These are phyloP conservation scores for Pluvialis apricaria DNA, from an alignment of 2,113 vertebrate genomes.

Conservation along the genomic window DNA sequence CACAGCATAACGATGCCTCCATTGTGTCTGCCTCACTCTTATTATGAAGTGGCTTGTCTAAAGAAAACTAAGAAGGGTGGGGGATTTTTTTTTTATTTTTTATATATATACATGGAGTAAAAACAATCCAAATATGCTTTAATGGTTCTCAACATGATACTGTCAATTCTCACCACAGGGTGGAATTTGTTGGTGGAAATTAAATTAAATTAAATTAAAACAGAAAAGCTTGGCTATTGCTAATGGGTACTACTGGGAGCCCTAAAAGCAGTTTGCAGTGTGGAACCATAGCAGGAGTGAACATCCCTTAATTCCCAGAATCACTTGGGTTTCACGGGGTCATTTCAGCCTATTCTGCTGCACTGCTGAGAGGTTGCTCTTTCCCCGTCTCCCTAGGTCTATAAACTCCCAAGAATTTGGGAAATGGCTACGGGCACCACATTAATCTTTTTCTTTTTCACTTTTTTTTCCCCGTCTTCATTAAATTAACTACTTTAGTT, in stretches of 20 bases:
- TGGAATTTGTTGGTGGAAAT: conserved; percentile 56
- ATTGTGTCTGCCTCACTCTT: conserved; percentile 26
- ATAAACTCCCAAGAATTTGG: conserved; percentile 33
- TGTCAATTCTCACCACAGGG: conserved; percentile 56
- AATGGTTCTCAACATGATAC: conserved; percentile 51
- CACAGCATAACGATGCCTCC: background rate
- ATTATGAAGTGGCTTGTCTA: conserved; percentile 18
- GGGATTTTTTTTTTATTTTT: background rate
- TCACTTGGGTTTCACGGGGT: background rate
- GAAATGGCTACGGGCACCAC: background rate
- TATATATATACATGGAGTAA: background rate
- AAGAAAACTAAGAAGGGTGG: background rate
- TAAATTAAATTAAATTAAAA: conserved; percentile 57
- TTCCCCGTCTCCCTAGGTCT: conserved; percentile 24
- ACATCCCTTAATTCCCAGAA: conserved; percentile 35
- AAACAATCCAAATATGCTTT: conserved; percentile 35
- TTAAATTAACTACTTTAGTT: conserved; percentile 17
- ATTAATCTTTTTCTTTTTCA: background rate
- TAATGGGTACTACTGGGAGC: conserved; percentile 50
- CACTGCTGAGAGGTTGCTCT: conserved; percentile 8
- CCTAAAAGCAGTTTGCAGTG: conserved; percentile 35
- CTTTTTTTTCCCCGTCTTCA: background rate
- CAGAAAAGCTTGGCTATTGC: conserved; percentile 40
- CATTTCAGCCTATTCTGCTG: background rate
- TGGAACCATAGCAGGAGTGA: conserved; percentile 5